Conservation (phyloP, 2,888 invertebrate species). For the Microdon myrmicae region DNA sequence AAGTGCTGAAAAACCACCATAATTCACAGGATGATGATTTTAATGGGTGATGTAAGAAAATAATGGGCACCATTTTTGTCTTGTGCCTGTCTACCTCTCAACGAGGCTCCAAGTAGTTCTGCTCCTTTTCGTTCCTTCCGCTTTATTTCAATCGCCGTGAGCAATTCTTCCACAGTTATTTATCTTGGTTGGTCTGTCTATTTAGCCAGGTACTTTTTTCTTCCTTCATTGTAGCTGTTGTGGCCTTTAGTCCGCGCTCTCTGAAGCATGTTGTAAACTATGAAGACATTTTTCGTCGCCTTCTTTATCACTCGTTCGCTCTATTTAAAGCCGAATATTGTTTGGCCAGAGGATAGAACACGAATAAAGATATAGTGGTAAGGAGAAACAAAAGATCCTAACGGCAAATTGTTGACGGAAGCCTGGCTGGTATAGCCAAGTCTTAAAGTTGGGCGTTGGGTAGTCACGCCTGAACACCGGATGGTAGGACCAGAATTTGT, state of each 20-base stretch:
- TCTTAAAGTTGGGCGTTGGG: constrained; percentile 4
- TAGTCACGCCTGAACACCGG: background rate
- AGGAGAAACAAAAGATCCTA: too few relatives aligned
- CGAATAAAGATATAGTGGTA: too few relatives aligned
- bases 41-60: constrained; percentile 51
- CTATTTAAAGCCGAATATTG: too few relatives aligned
- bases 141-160: constrained; percentile 32
- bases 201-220: constrained; percentile 27
- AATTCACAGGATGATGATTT: constrained; percentile 49
- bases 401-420: constrained; percentile 46
- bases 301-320: constrained; percentile 1
- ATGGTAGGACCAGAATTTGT: constrained; percentile 3
- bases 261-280: constrained; percentile 43
- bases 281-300: constrained; percentile 17
- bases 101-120: constrained; percentile 27
- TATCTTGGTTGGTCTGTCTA: constrained; percentile 45
- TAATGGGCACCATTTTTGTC: constrained; percentile 52
- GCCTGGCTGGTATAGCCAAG: too few relatives aligned
- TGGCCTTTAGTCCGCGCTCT: constrained; percentile 41
- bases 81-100: constrained; percentile 39
- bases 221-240: constrained; percentile 10
- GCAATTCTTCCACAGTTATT: constrained; percentile 47
- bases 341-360: too few relatives aligned
- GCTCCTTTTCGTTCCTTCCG: constrained; percentile 9
- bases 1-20: constrained; percentile 25